phyloP scores from a whole-genome alignment of 2,113 vertebrate species.

The Tautogolabrus adspersus region DNA sequence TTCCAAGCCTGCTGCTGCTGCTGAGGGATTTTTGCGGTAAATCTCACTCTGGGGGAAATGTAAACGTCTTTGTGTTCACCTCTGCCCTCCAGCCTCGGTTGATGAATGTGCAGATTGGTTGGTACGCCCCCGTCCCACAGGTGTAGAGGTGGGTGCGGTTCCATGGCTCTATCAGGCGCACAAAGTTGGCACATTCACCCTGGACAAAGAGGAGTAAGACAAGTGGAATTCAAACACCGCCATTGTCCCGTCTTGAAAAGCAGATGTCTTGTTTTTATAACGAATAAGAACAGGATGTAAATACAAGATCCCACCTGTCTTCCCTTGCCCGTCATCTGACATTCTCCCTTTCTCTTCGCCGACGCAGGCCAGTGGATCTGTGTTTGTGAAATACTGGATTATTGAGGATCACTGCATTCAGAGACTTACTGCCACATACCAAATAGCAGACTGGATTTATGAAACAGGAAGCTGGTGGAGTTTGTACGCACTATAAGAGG shows the following conservation, averaged over 20 bases:
- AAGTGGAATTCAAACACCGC: constrained; percentile 52
- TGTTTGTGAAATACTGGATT: constrained; percentile 21
- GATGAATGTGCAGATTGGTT: constrained; percentile 88
- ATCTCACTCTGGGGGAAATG: constrained; percentile 36
- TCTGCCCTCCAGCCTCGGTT: constrained; percentile 89
- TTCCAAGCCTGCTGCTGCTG: constrained; percentile 26
- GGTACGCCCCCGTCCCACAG: constrained; percentile 89
- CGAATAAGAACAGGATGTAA: constrained; percentile 50
- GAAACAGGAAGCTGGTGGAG: constrained; percentile 1
- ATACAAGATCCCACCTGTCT: constrained; percentile 79
- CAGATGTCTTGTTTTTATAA: constrained; percentile 2
- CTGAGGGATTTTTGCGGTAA: constrained; percentile 33
- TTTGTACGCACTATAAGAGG: constrained; percentile 85
- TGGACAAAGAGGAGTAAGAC: constrained; percentile 59
- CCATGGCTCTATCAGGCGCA: constrained; percentile 87
- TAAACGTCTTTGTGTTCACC: constrained; percentile 71
- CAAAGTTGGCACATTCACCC: constrained; percentile 83
- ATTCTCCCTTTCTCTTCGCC: constrained; percentile 85
- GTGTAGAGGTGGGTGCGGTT: constrained; percentile 90
- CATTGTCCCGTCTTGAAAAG: constrained; percentile 36
- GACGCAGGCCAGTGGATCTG: constrained; percentile 90
- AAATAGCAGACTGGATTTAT: constrained; percentile 39
- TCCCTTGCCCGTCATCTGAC: constrained; percentile 88
- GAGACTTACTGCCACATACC: constrained; percentile 35
- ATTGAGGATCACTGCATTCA: constrained; percentile 27